A percentile compares a stretch with the other conserved stretches of the same genome.
Evolutionary conservation across 2,888 invertebrate species (phyloP).

Genomic region (Pandemis corylana): DNA sequence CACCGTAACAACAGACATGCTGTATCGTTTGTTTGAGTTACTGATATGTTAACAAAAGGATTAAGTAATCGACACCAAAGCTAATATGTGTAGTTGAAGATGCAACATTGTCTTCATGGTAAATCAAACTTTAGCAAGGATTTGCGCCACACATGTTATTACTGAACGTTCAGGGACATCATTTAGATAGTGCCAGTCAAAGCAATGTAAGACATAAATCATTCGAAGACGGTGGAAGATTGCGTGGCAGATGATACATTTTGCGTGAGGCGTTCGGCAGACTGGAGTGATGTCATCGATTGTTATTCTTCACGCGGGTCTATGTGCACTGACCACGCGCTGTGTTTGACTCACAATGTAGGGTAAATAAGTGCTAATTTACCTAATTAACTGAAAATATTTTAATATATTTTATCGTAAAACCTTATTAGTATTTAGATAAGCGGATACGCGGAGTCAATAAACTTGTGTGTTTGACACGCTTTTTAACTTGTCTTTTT

Average conservation of each 20-base stretch:
- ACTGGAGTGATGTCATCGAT: conserved; percentile 77
- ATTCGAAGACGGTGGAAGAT: conserved; percentile 52
- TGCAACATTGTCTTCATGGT: conserved; percentile 48
- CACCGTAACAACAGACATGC: not conserved
- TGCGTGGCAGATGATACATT: conserved; percentile 51
- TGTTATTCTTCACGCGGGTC: conserved; percentile 71
- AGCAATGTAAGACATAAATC: conserved; percentile 59
- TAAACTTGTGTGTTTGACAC: not conserved
- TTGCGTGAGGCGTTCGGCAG: conserved; percentile 58
- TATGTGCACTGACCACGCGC: conserved; percentile 65
- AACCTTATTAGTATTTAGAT: not conserved
- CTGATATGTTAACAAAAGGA: not conserved
- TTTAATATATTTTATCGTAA: not conserved
- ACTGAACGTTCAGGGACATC: conserved; percentile 59
- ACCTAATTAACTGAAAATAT: not conserved
- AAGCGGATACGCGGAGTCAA: not conserved
- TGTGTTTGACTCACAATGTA: conserved; percentile 67
- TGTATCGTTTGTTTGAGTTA: not conserved
- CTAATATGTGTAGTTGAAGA: conserved; percentile 41
- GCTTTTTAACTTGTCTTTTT: not conserved
- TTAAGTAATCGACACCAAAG: conserved; percentile 42
- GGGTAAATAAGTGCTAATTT: conserved; percentile 59
- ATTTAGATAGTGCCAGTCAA: conserved; percentile 48
- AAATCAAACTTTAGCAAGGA: conserved; percentile 55
- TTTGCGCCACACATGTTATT: conserved; percentile 59